phyloP scores from a whole-genome alignment of 2,888 invertebrate genomes.

The Sinopyrophorus schimmeli region DNA sequence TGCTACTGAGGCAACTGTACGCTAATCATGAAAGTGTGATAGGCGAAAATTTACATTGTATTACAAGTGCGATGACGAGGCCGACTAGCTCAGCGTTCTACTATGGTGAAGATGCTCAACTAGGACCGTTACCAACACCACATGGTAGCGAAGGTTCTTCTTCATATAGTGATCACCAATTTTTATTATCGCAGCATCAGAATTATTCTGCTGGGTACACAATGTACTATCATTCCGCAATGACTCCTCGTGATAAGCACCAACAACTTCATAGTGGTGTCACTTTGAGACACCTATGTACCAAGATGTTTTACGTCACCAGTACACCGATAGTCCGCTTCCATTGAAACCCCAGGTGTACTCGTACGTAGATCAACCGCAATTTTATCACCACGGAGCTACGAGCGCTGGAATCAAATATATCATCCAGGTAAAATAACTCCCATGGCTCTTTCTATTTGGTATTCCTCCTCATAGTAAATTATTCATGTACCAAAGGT shows the following conservation, averaged over 20 bases:
- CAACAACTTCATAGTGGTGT: constrained; percentile 63
- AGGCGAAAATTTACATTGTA: constrained; percentile 76
- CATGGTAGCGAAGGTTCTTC: constrained; percentile 84
- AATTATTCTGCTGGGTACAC: constrained; percentile 66
- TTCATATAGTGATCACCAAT: constrained; percentile 69
- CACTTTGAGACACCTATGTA: constrained; percentile 56
- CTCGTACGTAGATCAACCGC: constrained; percentile 76
- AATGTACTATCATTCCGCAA: constrained; percentile 87
- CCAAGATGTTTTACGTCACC: constrained; percentile 61
- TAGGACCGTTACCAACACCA: constrained; percentile 82
- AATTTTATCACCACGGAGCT: constrained; percentile 78
- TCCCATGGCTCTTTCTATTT: constrained; percentile 52
- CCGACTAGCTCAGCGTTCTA: constrained; percentile 51
- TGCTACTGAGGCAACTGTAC: constrained; percentile 85
- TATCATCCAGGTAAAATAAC: constrained; percentile 78
- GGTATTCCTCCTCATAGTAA: constrained; percentile 56
- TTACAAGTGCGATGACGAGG: constrained; percentile 54
- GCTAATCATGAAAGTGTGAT: constrained; percentile 95
- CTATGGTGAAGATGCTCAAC: constrained; percentile 62
- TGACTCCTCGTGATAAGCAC: constrained; percentile 89
- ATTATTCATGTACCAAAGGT: constrained; percentile 23
- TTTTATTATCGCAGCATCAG: constrained; percentile 60
- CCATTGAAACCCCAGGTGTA: constrained; percentile 91
- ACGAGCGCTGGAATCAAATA: constrained; percentile 76
- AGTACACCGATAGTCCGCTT: constrained; percentile 69